Conservation (phyloP, 2,113 vertebrate species). For the Synchiropus splendidus region DNA sequence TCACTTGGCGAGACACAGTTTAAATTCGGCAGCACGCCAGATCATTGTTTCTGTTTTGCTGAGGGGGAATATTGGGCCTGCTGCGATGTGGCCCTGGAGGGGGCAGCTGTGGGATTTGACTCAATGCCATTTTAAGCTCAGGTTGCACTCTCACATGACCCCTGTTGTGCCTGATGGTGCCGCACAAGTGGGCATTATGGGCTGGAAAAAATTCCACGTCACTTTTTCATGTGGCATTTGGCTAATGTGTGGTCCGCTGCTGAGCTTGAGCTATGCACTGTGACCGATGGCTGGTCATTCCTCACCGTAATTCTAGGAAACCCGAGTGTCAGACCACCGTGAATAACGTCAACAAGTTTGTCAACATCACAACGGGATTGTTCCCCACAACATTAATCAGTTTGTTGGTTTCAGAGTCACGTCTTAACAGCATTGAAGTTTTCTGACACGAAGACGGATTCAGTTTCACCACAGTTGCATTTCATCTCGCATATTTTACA, state of each 20-base stretch:
- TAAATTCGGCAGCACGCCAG: conserved; percentile 54
- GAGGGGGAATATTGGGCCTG: conserved; percentile 50
- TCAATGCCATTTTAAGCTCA: conserved; percentile 54
- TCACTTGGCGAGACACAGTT: conserved; percentile 41
- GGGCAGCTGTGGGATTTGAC: conserved; percentile 51
- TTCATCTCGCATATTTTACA: conserved; percentile 28
- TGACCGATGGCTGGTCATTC: conserved; percentile 18
- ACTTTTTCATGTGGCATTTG: conserved; percentile 25
- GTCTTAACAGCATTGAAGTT: too few relatives aligned
- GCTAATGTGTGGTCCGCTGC: conserved; percentile 33
- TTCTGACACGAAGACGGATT: too few relatives aligned
- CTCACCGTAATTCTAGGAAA: conserved; percentile 18
- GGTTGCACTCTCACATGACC: conserved; percentile 64
- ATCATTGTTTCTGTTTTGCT: conserved; percentile 62
- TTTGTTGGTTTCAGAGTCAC: not conserved
- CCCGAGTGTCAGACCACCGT: conserved; percentile 16
- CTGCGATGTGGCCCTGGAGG: conserved; percentile 47
- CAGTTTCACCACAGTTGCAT: too few relatives aligned
- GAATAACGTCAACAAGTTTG: conserved; percentile 28
- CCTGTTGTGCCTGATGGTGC: conserved; percentile 27
- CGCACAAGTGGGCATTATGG: conserved; percentile 42
- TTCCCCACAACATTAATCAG: conserved; percentile 19
- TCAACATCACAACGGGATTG: conserved; percentile 23
- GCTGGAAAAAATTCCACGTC: conserved; percentile 39
- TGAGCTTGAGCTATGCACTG: conserved; percentile 9